Evolutionary conservation across 2,888 invertebrate species (phyloP).

Genomic region (Prosapia bicincta): DNA sequence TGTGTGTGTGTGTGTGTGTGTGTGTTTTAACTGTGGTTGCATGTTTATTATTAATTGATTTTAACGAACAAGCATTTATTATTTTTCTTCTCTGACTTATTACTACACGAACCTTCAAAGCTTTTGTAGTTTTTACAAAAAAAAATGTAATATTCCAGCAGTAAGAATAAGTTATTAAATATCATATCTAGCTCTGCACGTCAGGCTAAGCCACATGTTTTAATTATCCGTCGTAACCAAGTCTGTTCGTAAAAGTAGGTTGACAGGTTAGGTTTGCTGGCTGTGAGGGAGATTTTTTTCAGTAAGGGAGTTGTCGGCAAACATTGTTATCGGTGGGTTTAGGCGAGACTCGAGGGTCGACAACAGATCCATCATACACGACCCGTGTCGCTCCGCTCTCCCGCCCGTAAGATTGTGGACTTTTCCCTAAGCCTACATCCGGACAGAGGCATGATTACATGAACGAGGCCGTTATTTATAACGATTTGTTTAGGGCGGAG

Average conservation of each 20-base stretch:
- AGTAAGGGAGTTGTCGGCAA: not conserved
- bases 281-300: not conserved
- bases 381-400: not conserved
- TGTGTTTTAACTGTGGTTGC: too few relatives aligned
- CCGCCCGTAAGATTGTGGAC: not conserved
- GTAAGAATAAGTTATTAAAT: too few relatives aligned
- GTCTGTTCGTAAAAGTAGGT: not conserved
- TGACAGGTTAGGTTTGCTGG: not conserved
- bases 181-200: too few relatives aligned
- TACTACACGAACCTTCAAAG: too few relatives aligned
- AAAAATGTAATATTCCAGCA: too few relatives aligned
- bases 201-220: too few relatives aligned
- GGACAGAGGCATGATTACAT: not conserved
- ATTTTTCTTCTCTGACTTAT: too few relatives aligned
- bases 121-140: too few relatives aligned
- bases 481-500: not conserved
- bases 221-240: too few relatives aligned
- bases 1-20: too few relatives aligned
- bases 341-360: not conserved
- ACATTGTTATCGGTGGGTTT: not conserved
- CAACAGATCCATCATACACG: not conserved
- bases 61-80: too few relatives aligned
- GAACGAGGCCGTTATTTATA: not conserved
- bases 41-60: too few relatives aligned
- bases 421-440: not conserved